Evolutionary conservation across 2,113 vertebrate species (phyloP).

Genomic region (Todiramphus saurophagus): DNA sequence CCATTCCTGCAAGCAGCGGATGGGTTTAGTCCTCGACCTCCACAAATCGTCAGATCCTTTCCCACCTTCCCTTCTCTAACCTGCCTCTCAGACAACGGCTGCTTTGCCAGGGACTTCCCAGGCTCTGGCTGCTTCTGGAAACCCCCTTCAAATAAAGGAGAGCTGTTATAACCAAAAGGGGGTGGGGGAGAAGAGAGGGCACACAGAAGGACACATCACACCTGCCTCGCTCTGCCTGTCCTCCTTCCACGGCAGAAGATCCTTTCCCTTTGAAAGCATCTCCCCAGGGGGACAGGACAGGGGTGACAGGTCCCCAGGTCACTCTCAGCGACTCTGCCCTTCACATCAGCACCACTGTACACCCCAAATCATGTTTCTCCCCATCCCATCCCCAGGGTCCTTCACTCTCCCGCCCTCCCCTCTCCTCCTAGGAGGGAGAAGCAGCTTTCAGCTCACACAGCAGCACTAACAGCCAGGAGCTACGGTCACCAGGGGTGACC

Average conservation of each 20-base stretch:
- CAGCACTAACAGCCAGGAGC: background rate
- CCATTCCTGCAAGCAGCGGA: background rate
- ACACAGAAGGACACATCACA: background rate
- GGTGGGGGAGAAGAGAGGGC: background rate
- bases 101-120: slow-evolving; percentile 67
- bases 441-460: background rate
- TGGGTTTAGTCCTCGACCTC: background rate
- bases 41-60: background rate
- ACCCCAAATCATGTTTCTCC: background rate
- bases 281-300: background rate
- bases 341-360: background rate
- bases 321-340: background rate
- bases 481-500: background rate
- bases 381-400: background rate
- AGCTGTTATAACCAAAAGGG: background rate
- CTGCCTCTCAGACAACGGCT: background rate
- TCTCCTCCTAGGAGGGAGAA: background rate
- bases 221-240: background rate
- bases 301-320: background rate
- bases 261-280: background rate
- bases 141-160: slow-evolving; percentile 3
- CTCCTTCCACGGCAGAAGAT: background rate
- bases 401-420: background rate
- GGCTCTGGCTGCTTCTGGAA: slow-evolving; percentile 8
- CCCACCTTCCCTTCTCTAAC: background rate